A percentile compares a stretch with the other conserved stretches of the same genome.
These are phyloP conservation scores for Myotis vivesi DNA, from an alignment of 2,797 vertebrate species.

Conservation along the genomic window DNA sequence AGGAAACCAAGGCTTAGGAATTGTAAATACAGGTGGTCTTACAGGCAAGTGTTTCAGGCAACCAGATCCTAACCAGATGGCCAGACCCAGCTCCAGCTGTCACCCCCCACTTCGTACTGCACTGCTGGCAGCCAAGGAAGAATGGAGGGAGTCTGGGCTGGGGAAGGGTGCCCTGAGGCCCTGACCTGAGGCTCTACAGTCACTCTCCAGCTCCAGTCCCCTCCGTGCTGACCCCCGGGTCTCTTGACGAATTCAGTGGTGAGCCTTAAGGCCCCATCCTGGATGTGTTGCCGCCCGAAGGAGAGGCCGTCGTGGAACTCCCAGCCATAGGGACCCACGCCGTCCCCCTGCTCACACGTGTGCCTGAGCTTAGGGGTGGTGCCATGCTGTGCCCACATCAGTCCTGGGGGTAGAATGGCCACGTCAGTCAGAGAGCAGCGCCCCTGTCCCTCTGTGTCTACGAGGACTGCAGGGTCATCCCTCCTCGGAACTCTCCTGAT, in stretches of 20 bases:
- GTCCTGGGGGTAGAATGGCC: constrained; percentile 83
- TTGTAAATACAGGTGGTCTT: neutral
- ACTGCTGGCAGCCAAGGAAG: constrained; percentile 11
- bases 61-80: neutral
- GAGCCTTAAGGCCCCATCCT: constrained; percentile 88
- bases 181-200: constrained; percentile 90
- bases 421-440: constrained; percentile 49
- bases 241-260: constrained; percentile 94
- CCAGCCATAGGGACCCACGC: constrained; percentile 92
- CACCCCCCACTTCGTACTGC: neutral
- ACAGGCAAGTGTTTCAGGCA: neutral
- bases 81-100: neutral
- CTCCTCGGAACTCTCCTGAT: neutral
- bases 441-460: constrained; percentile 3
- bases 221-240: constrained; percentile 92
- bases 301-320: constrained; percentile 92
- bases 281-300: constrained; percentile 94
- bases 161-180: constrained; percentile 13
- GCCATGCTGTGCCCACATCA: constrained; percentile 95
- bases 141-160: constrained; percentile 14
- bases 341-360: constrained; percentile 93
- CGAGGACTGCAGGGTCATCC: neutral
- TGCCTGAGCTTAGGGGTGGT: constrained; percentile 88
- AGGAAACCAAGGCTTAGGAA: constrained; percentile 11
- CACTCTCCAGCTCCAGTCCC: constrained; percentile 97